These are phyloP conservation scores for Catocala fraxini DNA, from an alignment of 2,888 invertebrate species.

Conservation along the genomic window DNA sequence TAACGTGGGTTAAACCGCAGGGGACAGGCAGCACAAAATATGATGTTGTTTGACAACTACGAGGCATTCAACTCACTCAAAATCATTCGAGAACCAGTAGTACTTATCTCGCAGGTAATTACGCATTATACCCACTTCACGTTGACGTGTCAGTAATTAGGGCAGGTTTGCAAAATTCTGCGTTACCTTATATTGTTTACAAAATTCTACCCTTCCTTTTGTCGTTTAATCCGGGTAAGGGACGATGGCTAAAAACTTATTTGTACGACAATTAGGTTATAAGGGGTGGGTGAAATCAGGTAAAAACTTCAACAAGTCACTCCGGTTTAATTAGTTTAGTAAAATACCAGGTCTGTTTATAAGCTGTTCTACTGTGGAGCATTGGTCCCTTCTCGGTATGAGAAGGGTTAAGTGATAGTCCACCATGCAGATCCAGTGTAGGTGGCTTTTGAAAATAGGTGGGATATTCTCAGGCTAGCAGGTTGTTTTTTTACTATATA, in stretches of 20 bases:
- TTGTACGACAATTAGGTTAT: slow-evolving; percentile 13
- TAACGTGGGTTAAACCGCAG: too few relatives aligned
- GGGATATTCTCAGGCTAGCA: too few relatives aligned
- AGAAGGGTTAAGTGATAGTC: too few relatives aligned
- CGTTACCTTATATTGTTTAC: slow-evolving; percentile 30
- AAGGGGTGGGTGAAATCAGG: slow-evolving; percentile 10
- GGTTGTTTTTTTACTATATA: too few relatives aligned
- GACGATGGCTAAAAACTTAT: slow-evolving; percentile 20
- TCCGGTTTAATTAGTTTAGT: slow-evolving; percentile 10
- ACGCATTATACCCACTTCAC: slow-evolving; percentile 74
- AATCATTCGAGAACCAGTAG: slow-evolving; percentile 45
- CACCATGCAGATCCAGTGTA: too few relatives aligned
- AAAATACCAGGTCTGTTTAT: neutral
- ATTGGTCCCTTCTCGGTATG: too few relatives aligned
- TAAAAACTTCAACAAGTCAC: slow-evolving; percentile 17
- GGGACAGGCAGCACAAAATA: too few relatives aligned
- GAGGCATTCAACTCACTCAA: neutral
- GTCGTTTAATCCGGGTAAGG: slow-evolving; percentile 15
- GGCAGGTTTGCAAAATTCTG: slow-evolving; percentile 40
- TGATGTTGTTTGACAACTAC: too few relatives aligned
- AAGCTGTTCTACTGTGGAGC: too few relatives aligned
- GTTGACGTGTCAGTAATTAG: slow-evolving; percentile 73
- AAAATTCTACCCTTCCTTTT: slow-evolving; percentile 7
- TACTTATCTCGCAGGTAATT: slow-evolving; percentile 56
- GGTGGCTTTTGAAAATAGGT: too few relatives aligned